Evolutionary conservation across 2,113 vertebrate genomes (phyloP).

Genomic region (Rhinoptilus africanus): DNA sequence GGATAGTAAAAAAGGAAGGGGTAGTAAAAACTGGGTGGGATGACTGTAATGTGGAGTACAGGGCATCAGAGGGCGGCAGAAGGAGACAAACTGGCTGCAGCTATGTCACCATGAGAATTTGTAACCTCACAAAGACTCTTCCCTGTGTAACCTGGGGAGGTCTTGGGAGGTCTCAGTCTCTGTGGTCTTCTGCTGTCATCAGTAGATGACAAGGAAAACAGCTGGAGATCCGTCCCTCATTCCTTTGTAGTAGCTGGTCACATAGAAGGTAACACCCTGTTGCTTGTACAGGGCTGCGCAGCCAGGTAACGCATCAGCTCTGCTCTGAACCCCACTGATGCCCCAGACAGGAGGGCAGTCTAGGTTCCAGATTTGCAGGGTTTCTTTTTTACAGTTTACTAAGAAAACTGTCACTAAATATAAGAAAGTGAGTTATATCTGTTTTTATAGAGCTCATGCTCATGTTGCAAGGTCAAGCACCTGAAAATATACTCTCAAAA

Average conservation of each 20-base stretch:
- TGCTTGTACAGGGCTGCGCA: not conserved
- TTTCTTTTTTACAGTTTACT: not conserved
- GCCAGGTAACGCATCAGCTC: not conserved
- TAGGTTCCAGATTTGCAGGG: not conserved
- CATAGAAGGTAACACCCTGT: not conserved
- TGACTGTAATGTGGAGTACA: not conserved
- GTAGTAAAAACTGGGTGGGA: not conserved
- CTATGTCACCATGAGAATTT: not conserved
- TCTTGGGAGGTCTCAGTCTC: not conserved
- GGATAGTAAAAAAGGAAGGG: not conserved
- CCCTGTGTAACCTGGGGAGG: not conserved
- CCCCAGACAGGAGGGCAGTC: not conserved
- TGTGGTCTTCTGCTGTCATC: not conserved
- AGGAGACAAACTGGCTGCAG: not conserved
- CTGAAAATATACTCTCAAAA: not conserved
- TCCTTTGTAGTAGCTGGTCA: not conserved
- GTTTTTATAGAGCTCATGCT: not conserved
- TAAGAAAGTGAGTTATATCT: not conserved
- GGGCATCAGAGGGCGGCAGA: not conserved
- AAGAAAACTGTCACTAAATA: not conserved
- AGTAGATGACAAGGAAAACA: not conserved
- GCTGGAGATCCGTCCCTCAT: not conserved
- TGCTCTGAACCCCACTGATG: not conserved
- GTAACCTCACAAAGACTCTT: not conserved
- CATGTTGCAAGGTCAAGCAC: not conserved